These are phyloP conservation scores for Guaruba guarouba DNA, from an alignment of 2,113 vertebrate genomes.

Conservation along the genomic window DNA sequence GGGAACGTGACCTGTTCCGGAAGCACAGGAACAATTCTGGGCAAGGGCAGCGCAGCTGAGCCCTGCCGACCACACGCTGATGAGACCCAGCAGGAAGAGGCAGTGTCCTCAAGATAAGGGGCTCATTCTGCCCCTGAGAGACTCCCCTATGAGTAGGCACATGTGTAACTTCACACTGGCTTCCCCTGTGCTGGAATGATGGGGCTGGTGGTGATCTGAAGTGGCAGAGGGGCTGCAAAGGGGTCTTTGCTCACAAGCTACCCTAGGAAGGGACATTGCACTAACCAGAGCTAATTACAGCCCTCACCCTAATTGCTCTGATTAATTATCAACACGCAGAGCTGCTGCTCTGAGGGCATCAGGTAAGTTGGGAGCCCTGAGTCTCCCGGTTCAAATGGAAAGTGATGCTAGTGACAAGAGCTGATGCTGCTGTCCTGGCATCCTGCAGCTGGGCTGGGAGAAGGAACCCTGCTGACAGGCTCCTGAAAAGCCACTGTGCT, in stretches of 20 bases:
- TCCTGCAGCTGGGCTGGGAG: fast-evolving
- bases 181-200: fast-evolving
- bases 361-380: constrained; percentile 14
- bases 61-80: fast-evolving
- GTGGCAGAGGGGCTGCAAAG: fast-evolving
- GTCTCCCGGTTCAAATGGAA: not conserved
- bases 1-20: not conserved
- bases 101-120: not conserved
- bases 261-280: not conserved
- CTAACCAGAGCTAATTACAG: constrained; percentile 76
- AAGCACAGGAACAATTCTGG: not conserved
- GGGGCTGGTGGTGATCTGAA: fast-evolving
- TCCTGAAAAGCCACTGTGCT: not conserved
- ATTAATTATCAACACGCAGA: constrained; percentile 82
- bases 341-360: constrained; percentile 51
- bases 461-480: not conserved
- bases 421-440: not conserved
- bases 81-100: fast-evolving
- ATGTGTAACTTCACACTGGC: fast-evolving
- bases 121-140: not conserved
- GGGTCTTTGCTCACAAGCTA: not conserved
- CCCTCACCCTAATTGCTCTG: constrained; percentile 80
- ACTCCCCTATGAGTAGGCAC: fast-evolving
- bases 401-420: not conserved
- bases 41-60: not conserved